phyloP scores from a whole-genome alignment of 2,797 vertebrate genomes.

The Sitta carolinensis region DNA sequence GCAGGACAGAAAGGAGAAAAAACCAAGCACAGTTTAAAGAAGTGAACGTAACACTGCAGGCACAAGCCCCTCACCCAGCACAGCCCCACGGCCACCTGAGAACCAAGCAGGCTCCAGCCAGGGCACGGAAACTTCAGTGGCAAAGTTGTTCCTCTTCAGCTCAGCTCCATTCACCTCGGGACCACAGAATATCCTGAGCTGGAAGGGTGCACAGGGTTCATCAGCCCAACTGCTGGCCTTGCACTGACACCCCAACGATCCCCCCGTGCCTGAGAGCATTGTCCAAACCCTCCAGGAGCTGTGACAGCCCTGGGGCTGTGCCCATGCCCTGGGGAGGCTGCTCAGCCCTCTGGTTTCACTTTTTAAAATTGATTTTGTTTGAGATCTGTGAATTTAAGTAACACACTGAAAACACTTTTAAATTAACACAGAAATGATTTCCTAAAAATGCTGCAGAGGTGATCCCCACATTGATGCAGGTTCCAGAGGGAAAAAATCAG shows the following conservation, averaged over 20 bases:
- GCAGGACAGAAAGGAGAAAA: neutral
- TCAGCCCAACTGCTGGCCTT: neutral
- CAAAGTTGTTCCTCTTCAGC: neutral
- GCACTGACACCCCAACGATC: neutral
- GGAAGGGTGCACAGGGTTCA: neutral
- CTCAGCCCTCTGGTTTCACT: neutral
- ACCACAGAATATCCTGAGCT: neutral
- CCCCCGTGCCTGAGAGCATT: accelerated
- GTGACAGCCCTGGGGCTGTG: neutral
- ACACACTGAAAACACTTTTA: neutral
- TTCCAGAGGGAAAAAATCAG: neutral
- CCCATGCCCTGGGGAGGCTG: neutral
- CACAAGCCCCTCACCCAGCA: too few relatives aligned
- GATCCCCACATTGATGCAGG: neutral
- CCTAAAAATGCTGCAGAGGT: neutral
- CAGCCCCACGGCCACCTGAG: neutral
- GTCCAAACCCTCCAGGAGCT: neutral
- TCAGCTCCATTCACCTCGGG: accelerated
- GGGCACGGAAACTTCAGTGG: accelerated
- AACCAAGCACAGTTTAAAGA: neutral
- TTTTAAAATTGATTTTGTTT: neutral
- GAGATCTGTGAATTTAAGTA: neutral
- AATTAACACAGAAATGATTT: neutral
- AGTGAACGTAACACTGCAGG: neutral
- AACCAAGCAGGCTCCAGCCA: neutral